Base-by-base conservation (phyloP, 1,140 invertebrate genomes). In the Zophobas morio region DNA sequence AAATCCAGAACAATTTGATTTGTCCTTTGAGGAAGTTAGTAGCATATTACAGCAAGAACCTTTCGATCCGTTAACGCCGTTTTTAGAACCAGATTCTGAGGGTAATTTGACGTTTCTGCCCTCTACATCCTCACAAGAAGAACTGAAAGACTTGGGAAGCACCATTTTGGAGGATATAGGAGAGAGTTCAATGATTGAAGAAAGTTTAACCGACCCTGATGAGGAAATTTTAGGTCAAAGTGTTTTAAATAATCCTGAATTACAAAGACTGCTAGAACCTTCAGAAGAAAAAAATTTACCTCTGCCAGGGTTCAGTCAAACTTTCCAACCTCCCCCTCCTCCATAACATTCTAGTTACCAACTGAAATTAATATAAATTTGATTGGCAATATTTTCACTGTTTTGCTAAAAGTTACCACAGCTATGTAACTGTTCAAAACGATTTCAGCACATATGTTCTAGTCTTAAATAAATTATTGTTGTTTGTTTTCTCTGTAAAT, bases 271-370 rank as follows among this genome's bases (percentile, higher is more conserved):
- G 35, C 60, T 84, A 39, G 49, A 82, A 54, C 63, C 75, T 6
- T 63, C 80, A 1, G 84, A 82, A 63, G 82, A 84, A 33, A 79
- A 82, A 20, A 85, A 83, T 79, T 72, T 83, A 60, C 84, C 84
- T 32, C 56, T 86, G 70, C 85, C 85, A 36, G 84, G 80, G 8
- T 86, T 86, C 78, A 84, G 82, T 81, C 80, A 86, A 74, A 85
- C 84, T 8, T 86, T 86, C 78, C 84, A 86, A 75, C 76, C 82
- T 39, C 85, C 82, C 46, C 84, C 82, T 57, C 81, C 81, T 47
- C 46, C 66, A 49, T 76, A 70, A 72, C 39, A 72, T 33, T 46
- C 32, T 42, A 66, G 60, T 66, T 66, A 66, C 60, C 60, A 66
- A 66, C 60, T 66, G 60, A 66, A 66, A 66, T 66, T 66, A 51